These are phyloP conservation scores for Nycteola revayana DNA, from an alignment of 2,888 invertebrate genomes.

Conservation along the genomic window DNA sequence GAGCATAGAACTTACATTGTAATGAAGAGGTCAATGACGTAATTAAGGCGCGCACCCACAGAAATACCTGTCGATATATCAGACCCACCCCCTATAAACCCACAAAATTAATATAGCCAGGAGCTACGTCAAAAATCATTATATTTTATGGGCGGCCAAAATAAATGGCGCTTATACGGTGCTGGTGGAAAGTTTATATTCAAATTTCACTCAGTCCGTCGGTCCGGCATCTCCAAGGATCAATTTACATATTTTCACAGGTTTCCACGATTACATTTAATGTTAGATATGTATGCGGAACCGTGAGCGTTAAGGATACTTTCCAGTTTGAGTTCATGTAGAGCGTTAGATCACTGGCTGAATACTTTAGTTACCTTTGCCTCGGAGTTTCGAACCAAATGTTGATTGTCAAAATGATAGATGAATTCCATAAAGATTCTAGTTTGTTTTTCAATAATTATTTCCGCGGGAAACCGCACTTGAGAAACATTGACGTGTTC, in stretches of 20 bases:
- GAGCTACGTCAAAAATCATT: conserved; percentile 79
- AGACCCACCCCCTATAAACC: conserved; percentile 52
- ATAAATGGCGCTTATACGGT: conserved; percentile 78
- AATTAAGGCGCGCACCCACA: conserved; percentile 33
- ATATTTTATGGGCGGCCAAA: conserved; percentile 78
- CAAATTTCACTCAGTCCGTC: conserved; percentile 75
- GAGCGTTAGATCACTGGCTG: conserved; percentile 22
- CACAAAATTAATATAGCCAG: conserved; percentile 71
- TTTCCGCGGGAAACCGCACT: conserved; percentile 2
- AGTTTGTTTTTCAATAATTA: neutral
- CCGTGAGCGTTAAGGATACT: conserved; percentile 35
- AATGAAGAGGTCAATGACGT: conserved; percentile 44
- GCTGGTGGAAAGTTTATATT: conserved; percentile 76
- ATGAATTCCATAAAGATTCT: neutral
- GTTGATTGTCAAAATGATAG: neutral
- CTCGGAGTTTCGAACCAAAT: neutral
- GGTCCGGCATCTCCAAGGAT: conserved; percentile 79
- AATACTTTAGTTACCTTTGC: conserved; percentile 22
- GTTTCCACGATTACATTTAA: conserved; percentile 72
- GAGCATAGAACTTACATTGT: conserved; percentile 31
- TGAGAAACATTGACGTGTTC: conserved; percentile 20
- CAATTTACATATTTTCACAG: conserved; percentile 82
- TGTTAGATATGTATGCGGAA: conserved; percentile 52
- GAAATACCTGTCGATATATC: conserved; percentile 62
- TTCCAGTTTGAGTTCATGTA: conserved; percentile 27